Conservation (phyloP, 1,140 invertebrate species). For the Drosophila subobscura region DNA sequence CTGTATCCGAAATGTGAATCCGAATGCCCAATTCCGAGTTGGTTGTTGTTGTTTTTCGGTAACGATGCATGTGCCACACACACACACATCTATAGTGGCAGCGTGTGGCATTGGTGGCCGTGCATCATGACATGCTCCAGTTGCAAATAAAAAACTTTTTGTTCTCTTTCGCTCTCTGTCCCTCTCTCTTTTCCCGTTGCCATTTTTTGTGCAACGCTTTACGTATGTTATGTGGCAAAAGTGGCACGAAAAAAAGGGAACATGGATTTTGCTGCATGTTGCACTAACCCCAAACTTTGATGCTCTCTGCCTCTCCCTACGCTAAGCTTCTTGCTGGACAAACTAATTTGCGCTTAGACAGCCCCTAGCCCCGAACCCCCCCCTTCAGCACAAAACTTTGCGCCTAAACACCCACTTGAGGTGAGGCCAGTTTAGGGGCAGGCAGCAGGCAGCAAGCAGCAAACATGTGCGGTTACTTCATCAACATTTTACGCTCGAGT, state of each 20-base stretch:
- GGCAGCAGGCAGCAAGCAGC: slow-evolving; percentile 42
- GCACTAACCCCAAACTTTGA: slow-evolving; percentile 60
- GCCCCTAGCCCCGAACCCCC: no score
- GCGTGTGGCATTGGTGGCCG: slow-evolving; percentile 31
- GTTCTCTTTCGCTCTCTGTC: slow-evolving; percentile 20
- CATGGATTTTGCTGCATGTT: slow-evolving; percentile 58
- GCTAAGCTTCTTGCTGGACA: slow-evolving; percentile 48
- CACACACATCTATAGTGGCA: slow-evolving; percentile 49
- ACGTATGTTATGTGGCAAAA: slow-evolving; percentile 58
- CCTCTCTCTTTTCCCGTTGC: slow-evolving; percentile 19
- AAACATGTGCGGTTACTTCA: slow-evolving; percentile 74
- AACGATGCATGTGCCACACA: slow-evolving; percentile 57
- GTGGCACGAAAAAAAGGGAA: slow-evolving; percentile 44
- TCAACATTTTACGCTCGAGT: slow-evolving; percentile 78
- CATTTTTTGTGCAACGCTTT: slow-evolving; percentile 64
- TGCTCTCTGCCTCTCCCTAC: slow-evolving; percentile 19
- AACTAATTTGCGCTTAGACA: slow-evolving; percentile 72
- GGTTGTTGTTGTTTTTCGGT: slow-evolving; percentile 48
- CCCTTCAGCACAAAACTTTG: slow-evolving; percentile 43
- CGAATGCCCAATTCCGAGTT: slow-evolving; percentile 48
- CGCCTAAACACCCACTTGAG: slow-evolving; percentile 68
- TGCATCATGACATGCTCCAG: slow-evolving; percentile 79
- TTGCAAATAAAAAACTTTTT: slow-evolving; percentile 55
- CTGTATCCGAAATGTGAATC: slow-evolving; percentile 42
- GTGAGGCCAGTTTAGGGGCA: slow-evolving; percentile 32